A percentile compares a stretch with the other conserved stretches of the same genome.
These are phyloP conservation scores for Microctonus brassicae DNA, from an alignment of 2,888 invertebrate genomes.

Conservation along the genomic window DNA sequence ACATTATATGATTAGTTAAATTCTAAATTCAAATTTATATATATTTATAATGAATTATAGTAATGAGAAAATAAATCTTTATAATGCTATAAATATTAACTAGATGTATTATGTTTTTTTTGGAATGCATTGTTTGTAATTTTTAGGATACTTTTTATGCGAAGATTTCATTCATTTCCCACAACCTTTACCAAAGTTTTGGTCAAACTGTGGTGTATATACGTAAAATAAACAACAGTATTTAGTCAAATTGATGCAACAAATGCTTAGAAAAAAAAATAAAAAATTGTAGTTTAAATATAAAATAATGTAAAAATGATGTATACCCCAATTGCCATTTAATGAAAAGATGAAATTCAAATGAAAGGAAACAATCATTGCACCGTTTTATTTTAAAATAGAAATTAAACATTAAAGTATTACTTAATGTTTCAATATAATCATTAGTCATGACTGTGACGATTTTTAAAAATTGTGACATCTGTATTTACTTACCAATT, in stretches of 20 bases:
- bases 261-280: not conserved
- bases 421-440: not conserved
- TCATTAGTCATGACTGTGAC: not conserved
- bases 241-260: not conserved
- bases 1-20: not conserved
- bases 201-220: not conserved
- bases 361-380: not conserved
- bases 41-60: not conserved
- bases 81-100: no score
- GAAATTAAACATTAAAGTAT: not conserved
- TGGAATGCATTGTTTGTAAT: not conserved
- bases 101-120: not conserved
- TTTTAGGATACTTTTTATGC: not conserved
- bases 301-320: not conserved
- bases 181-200: not conserved
- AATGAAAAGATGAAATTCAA: constrained; percentile 12
- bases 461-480: not conserved
- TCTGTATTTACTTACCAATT: constrained; percentile 67
- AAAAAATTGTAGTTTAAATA: not conserved
- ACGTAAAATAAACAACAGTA: not conserved
- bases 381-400: not conserved
- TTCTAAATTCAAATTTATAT: no score
- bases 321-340: constrained; percentile 9
- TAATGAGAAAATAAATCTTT: not conserved
- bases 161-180: not conserved